Evolutionary conservation across 2,888 invertebrate species (phyloP).

Genomic region (Drosophila nr. perissopoda): DNA sequence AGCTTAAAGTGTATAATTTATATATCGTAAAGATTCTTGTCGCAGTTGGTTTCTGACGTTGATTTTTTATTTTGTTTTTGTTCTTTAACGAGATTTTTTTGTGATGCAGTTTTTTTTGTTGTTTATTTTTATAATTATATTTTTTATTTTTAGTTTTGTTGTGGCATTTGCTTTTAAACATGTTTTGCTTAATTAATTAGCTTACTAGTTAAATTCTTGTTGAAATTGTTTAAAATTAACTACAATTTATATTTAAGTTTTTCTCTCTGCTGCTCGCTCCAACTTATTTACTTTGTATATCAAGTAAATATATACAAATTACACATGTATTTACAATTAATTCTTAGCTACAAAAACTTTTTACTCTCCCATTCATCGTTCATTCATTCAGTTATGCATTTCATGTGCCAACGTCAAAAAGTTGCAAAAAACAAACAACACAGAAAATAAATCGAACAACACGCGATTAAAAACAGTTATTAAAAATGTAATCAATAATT

Average conservation of each 20-base stretch:
- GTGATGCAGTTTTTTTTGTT: slow-evolving; percentile 28
- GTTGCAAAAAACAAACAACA: slow-evolving; percentile 65
- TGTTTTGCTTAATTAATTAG: slow-evolving; percentile 63
- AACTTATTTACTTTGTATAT: slow-evolving; percentile 76
- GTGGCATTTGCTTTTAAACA: slow-evolving; percentile 70
- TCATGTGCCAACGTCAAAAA: slow-evolving; percentile 64
- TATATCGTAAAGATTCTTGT: slow-evolving; percentile 69
- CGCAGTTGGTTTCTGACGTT: slow-evolving; percentile 33
- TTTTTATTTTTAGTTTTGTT: slow-evolving; percentile 52
- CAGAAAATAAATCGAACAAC: slow-evolving; percentile 31
- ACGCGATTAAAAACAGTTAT: slow-evolving; percentile 46
- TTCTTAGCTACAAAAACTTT: slow-evolving; percentile 68
- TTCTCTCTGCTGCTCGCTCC: slow-evolving; percentile 50
- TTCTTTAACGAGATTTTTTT: slow-evolving; percentile 58
- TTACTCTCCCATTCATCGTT: neutral
- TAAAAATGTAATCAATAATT: slow-evolving; percentile 47
- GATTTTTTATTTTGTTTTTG: slow-evolving; percentile 12
- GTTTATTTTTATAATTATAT: slow-evolving; percentile 20
- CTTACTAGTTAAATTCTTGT: slow-evolving; percentile 73
- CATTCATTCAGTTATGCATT: slow-evolving; percentile 16
- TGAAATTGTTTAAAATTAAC: slow-evolving; percentile 77
- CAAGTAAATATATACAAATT: slow-evolving; percentile 78
- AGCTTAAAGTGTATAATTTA: slow-evolving; percentile 59
- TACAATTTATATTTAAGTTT: slow-evolving; percentile 73
- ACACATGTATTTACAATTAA: slow-evolving; percentile 77